A percentile compares a stretch with the other conserved stretches of the same genome.
phyloP scores from a whole-genome alignment of 2,113 vertebrate genomes.

The Notarius quadriscutis region DNA sequence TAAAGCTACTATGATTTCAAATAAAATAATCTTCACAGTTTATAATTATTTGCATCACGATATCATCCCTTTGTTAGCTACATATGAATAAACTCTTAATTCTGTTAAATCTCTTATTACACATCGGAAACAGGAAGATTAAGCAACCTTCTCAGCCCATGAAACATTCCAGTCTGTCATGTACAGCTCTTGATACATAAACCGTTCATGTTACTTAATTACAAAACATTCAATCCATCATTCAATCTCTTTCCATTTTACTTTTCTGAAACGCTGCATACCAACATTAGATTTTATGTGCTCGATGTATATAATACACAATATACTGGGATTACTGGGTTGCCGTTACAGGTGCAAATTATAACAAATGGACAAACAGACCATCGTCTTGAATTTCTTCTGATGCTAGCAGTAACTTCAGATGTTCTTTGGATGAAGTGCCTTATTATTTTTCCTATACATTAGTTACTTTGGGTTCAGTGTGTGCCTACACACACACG shows the following conservation, averaged over 20 bases:
- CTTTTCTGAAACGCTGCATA: conserved; percentile 11
- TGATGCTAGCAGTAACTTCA: conserved; percentile 17
- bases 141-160: conserved; percentile 7
- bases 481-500: conserved; percentile 18
- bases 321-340: conserved; percentile 10
- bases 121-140: conserved; percentile 31
- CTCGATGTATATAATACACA: conserved; percentile 25
- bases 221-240: conserved; percentile 36
- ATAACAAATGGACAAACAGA: conserved; percentile 32
- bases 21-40: conserved; percentile 71
- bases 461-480: conserved; percentile 51
- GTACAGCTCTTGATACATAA: conserved; percentile 17
- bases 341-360: conserved; percentile 2
- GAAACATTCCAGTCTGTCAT: conserved; percentile 4
- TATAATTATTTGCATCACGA: conserved; percentile 54
- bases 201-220: not conserved
- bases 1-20: conserved; percentile 66
- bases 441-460: conserved; percentile 31
- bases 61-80: conserved; percentile 45
- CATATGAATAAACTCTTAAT: conserved; percentile 53
- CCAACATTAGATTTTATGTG: conserved; percentile 9
- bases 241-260: not conserved
- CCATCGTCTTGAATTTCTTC: not conserved
- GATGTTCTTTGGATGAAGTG: conserved; percentile 51
- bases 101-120: conserved; percentile 48